phyloP scores from a whole-genome alignment of 2,888 invertebrate species.

The Cataglyphis livida region DNA sequence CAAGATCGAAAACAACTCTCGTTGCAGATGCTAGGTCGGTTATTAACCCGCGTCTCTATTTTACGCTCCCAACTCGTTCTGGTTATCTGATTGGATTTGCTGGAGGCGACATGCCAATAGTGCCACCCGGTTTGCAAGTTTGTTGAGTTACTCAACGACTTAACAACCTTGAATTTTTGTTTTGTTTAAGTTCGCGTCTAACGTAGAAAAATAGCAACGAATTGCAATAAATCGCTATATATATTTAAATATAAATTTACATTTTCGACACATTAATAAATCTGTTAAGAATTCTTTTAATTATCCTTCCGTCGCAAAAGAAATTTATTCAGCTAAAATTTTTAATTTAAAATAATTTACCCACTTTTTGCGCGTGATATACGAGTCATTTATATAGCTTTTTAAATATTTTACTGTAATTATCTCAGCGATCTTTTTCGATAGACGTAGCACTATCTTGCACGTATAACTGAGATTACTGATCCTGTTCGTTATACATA shows the following conservation, averaged over 20 bases:
- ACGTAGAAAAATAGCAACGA: neutral
- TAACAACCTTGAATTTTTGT: constrained; percentile 29
- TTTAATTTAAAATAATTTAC: neutral
- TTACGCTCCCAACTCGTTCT: constrained; percentile 5
- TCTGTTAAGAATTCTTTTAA: neutral
- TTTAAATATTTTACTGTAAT: neutral
- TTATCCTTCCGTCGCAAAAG: neutral
- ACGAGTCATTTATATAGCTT: neutral
- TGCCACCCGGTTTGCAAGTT: neutral
- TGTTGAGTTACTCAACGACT: neutral
- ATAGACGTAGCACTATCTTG: neutral
- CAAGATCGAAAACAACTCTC: neutral
- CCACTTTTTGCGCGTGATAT: neutral
- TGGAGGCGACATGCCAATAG: neutral
- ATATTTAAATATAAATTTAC: neutral
- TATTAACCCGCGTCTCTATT: constrained; percentile 17
- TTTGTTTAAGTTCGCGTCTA: neutral
- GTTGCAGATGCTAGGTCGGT: neutral
- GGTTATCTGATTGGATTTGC: constrained; percentile 28
- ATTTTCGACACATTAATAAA: neutral
- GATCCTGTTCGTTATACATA: neutral
- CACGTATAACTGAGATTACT: neutral
- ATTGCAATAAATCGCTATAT: neutral
- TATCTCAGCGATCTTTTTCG: neutral
- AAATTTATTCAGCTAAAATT: neutral